These are phyloP conservation scores for Aspidiotus destructor DNA, from an alignment of 2,888 invertebrate species.

Conservation along the genomic window DNA sequence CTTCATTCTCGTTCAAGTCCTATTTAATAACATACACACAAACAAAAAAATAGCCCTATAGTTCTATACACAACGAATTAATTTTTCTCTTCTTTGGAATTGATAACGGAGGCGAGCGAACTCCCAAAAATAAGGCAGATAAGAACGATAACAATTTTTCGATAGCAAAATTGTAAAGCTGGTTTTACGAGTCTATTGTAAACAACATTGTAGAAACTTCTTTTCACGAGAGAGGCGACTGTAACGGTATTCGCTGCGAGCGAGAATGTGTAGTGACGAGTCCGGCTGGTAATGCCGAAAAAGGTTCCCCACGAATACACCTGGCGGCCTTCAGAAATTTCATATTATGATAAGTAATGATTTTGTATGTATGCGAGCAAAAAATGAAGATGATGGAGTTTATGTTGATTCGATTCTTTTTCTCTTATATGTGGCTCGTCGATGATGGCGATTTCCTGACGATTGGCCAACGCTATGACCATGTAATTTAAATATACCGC, in stretches of 20 bases:
- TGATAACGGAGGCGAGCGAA: too few species aligned
- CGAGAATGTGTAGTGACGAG: neutral
- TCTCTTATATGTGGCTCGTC: too few species aligned
- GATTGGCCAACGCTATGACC: neutral
- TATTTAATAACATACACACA: neutral
- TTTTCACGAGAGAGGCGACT: neutral
- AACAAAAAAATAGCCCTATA: too few species aligned
- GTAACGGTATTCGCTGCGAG: neutral
- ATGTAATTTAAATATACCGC: neutral
- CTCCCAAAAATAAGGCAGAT: too few species aligned
- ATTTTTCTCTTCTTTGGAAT: too few species aligned
- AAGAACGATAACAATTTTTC: too few species aligned
- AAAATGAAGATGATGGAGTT: too few species aligned
- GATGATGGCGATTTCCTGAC: neutral
- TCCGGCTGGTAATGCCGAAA: neutral
- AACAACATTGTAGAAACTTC: neutral
- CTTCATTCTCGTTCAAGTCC: neutral
- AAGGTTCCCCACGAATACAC: constrained; percentile 4
- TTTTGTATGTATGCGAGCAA: too few species aligned
- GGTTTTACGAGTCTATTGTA: neutral
- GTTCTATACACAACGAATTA: too few species aligned
- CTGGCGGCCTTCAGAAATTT: neutral
- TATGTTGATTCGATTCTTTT: too few species aligned
- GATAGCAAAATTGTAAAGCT: neutral
- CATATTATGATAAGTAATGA: neutral